Percentiles rank a stretch among this genome's conserved stretches.
Conservation (phyloP, 2,888 invertebrate species). For the Meteorus colon region DNA sequence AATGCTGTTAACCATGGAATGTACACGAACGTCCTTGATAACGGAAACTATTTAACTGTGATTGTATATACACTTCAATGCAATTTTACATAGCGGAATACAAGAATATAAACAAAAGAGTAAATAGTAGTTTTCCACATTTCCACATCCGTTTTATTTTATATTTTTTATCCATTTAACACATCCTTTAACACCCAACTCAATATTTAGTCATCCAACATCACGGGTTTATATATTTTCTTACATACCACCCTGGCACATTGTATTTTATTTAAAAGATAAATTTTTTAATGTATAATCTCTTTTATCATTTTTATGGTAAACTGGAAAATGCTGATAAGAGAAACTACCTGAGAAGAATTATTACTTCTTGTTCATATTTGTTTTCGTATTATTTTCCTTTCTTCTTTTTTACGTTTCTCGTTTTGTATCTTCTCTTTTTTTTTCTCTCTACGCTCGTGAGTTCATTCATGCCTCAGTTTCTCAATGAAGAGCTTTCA, state of each 20-base stretch:
- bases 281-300: neutral
- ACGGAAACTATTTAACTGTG: conserved; percentile 34
- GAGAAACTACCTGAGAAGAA: neutral
- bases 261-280: neutral
- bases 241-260: neutral
- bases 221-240: neutral
- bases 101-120: conserved; percentile 19
- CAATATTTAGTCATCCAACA: neutral
- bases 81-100: conserved; percentile 50
- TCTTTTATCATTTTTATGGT: neutral
- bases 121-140: neutral
- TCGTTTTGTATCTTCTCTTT: neutral
- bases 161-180: conserved; percentile 36
- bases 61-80: conserved; percentile 18
- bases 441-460: neutral
- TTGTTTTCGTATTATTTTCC: neutral
- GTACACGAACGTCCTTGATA: conserved; percentile 55
- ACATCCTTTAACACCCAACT: neutral
- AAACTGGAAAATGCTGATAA: neutral
- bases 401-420: neutral
- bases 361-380: neutral
- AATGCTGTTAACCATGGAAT: conserved; percentile 26
- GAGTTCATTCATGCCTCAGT: conserved; percentile 20
- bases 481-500: conserved; percentile 30
- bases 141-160: conserved; percentile 24